Evolutionary conservation across 2,113 vertebrate genomes (phyloP).

Genomic region (Microtus ochrogaster): DNA sequence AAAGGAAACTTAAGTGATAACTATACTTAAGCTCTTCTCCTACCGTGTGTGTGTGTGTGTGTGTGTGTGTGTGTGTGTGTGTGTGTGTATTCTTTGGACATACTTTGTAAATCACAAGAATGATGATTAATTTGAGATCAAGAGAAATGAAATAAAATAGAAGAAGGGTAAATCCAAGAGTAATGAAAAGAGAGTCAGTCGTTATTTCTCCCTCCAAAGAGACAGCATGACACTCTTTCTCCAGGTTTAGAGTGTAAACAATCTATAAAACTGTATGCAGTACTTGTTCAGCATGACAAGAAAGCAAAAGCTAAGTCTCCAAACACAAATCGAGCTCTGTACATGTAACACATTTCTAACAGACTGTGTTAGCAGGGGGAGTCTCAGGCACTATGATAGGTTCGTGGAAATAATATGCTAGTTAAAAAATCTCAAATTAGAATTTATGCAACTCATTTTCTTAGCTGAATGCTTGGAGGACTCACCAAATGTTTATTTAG

Average conservation of each 20-base stretch:
- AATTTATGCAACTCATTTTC: not conserved
- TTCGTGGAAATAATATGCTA: not conserved
- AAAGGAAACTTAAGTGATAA: not conserved
- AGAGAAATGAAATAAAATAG: constrained; percentile 35
- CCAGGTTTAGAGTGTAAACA: not conserved
- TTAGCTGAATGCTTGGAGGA: constrained; percentile 7
- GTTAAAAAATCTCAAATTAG: constrained; percentile 9
- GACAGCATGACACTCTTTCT: not conserved
- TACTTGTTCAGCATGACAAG: not conserved
- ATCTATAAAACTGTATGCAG: not conserved
- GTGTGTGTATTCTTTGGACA: not conserved
- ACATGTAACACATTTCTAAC: constrained; percentile 5
- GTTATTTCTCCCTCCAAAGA: rapidly evolving
- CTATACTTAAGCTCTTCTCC: not conserved
- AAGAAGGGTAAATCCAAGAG: constrained; percentile 11
- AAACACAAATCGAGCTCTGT: not conserved
- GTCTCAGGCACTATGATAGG: not conserved
- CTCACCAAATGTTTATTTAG: constrained; percentile 32
- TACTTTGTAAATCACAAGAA: constrained; percentile 25
- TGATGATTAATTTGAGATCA: constrained; percentile 35
- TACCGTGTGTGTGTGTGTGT: not conserved
- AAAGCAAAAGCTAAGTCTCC: not conserved
- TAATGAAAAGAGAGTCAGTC: not conserved
- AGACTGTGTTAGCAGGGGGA: not conserved
- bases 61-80: not conserved